These are phyloP conservation scores for Sweltsa coloradensis DNA, from an alignment of 1,140 invertebrate species.

Conservation along the genomic window DNA sequence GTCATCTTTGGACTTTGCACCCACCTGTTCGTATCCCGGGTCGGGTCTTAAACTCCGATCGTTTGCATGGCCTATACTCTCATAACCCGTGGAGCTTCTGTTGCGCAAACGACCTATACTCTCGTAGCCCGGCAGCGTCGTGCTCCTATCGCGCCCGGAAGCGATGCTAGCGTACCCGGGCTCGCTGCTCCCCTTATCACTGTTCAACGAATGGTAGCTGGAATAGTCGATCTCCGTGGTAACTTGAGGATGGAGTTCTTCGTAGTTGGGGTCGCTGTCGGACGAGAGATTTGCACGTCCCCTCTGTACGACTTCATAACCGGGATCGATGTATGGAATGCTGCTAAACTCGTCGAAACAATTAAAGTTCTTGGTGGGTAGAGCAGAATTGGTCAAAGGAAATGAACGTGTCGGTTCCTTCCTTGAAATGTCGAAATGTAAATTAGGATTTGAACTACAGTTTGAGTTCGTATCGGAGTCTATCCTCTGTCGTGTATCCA, in stretches of 20 bases:
- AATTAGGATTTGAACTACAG: background rate
- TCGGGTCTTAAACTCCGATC: slow-evolving; percentile 41
- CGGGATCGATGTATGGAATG: slow-evolving; percentile 7
- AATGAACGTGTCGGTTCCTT: no score
- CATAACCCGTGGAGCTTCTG: slow-evolving; percentile 30
- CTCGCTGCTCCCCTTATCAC: slow-evolving; percentile 16
- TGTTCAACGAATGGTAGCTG: slow-evolving; percentile 26
- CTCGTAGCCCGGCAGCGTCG: slow-evolving; percentile 29
- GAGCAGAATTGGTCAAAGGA: no score
- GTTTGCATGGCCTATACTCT: slow-evolving; percentile 51
- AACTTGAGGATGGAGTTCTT: slow-evolving; percentile 3
- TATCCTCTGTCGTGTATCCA: slow-evolving; percentile 11
- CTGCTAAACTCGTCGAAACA: no score
- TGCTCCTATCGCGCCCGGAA: slow-evolving; percentile 23
- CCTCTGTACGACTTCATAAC: slow-evolving; percentile 12
- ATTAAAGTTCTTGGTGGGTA: no score
- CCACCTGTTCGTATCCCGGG: slow-evolving; percentile 47
- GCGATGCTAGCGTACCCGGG: slow-evolving; percentile 33
- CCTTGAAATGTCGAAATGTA: no score
- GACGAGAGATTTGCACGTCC: background rate
- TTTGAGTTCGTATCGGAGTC: background rate
- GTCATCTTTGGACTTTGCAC: slow-evolving; percentile 35
- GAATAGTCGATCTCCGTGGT: slow-evolving; percentile 18
- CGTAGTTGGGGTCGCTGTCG: slow-evolving; percentile 12
- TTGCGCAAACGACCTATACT: slow-evolving; percentile 25